Percentiles rank a stretch among this genome's conserved stretches.
Conservation (phyloP, 2,113 vertebrate species). For the Protobothrops mucrosquamatus region DNA sequence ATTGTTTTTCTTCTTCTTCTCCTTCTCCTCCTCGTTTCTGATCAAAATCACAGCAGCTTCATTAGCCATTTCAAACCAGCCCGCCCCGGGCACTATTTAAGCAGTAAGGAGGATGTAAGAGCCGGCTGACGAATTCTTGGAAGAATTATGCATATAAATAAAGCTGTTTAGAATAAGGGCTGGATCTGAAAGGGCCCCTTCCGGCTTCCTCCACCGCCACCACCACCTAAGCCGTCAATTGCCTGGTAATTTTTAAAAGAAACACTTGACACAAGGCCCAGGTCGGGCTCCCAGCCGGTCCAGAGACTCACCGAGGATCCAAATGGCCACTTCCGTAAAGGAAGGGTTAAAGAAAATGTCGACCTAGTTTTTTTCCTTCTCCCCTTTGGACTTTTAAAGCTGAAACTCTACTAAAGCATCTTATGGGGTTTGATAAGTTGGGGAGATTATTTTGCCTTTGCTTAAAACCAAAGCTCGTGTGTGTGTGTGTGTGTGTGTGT, state of each 20-base stretch:
- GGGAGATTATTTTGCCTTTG: no score
- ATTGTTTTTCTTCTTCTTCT: neutral
- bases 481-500: no score
- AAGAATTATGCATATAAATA: conserved; percentile 69
- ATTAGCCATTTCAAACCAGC: conserved; percentile 70
- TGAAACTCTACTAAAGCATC: no score
- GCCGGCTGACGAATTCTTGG: conserved; percentile 63
- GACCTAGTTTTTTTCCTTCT: neutral
- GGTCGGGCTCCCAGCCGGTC: neutral
- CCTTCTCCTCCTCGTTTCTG: no score
- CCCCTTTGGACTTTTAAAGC: no score
- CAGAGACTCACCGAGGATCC: no score
- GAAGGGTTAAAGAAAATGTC: no score
- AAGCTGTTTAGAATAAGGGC: conserved; percentile 67
- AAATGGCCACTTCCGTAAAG: neutral
- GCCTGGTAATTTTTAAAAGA: neutral
- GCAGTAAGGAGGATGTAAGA: conserved; percentile 67
- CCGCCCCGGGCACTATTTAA: conserved; percentile 67
- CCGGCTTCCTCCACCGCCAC: neutral
- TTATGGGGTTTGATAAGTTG: no score
- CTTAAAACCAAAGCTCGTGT: no score
- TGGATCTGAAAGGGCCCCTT: conserved; percentile 67
- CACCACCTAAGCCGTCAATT: neutral
- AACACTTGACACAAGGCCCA: neutral
- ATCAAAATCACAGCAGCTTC: conserved; percentile 81